Evolutionary conservation across 1,140 invertebrate genomes (phyloP).

Genomic region (Aphelinus certus): DNA sequence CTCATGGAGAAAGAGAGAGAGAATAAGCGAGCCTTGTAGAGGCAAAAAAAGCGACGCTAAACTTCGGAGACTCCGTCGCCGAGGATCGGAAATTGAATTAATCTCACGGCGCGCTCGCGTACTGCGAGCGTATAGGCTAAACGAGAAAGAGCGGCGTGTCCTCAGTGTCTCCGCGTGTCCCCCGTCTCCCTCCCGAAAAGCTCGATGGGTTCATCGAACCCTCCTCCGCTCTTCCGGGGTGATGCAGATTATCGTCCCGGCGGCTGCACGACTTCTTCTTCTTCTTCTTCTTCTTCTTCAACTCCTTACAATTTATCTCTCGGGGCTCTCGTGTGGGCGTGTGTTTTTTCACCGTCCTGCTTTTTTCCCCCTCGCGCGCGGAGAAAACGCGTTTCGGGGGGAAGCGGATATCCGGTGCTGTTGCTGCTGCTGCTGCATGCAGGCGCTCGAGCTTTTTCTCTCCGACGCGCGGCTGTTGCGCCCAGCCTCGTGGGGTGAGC

Average conservation of each 20-base stretch:
- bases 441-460: neutral
- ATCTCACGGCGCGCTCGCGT: too few species aligned
- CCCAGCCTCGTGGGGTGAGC: too few species aligned
- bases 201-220: conserved; percentile 33
- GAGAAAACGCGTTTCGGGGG: conserved; percentile 11
- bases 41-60: too few species aligned
- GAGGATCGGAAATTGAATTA: too few species aligned
- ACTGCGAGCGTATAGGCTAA: too few species aligned
- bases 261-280: conserved; percentile 26
- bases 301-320: too few species aligned
- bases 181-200: conserved; percentile 4
- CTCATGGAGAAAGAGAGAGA: too few species aligned
- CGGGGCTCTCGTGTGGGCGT: neutral
- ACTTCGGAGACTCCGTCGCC: too few species aligned
- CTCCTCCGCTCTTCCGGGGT: neutral
- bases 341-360: conserved; percentile 8
- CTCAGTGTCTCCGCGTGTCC: too few species aligned
- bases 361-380: conserved; percentile 11
- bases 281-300: neutral
- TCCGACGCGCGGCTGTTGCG: too few species aligned
- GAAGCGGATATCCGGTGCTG: conserved; percentile 44
- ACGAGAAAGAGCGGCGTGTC: neutral
- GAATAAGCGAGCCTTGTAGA: too few species aligned
- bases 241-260: conserved; percentile 20
- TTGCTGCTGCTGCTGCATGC: conserved; percentile 11